Evolutionary conservation across 2,797 vertebrate species (phyloP), one percentile per base, ranked within the genome.

Genomic region (Pseudomugil tenellus): DNA sequence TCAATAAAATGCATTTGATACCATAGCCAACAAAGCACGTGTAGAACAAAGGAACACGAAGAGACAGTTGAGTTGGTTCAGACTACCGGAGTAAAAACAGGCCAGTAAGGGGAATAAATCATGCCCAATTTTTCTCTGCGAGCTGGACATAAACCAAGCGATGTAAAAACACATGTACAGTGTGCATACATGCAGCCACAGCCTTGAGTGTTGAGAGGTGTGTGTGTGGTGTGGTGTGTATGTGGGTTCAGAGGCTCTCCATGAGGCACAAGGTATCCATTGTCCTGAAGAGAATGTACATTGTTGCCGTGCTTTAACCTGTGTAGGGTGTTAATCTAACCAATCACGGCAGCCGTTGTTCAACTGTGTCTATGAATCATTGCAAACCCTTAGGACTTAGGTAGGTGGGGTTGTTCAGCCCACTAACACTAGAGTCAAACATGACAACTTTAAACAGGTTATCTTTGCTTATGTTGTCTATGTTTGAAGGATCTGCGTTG

Each of bases 221-320:
- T 48, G 59, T 64, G 25, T 56, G 61, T 54, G 66, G 51, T 53
- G 54, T 10, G 9, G 34, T 35, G 34, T 58, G 8, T 34, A 9
- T 34, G 65, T 71, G 67, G 43, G 70, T 54, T 69, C 66, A 68
- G 58, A 77, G 60, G 54, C 65, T 63, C 59, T 63, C 16, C 54
- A 16, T 34, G 32, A 39, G 16, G 39, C 64, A 89, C 72, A 88
- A 86, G 68, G 65, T 79, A 17, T 56, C 74, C 73, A 83, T 88
- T 88, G 80, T 88, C 49, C 49, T 32, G 23, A 70, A 67, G 70
- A 53, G 21, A 74, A 76, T 69, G 73, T 63, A 76, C 78, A 86
- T 87, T 81, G 84, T 81, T 84, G 73, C 79, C 72, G 76, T 53
- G 29, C 76, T 79, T 82, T 60, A 76, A 84, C 79, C 58, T 67